phyloP scores from a whole-genome alignment of 2,113 vertebrate genomes.

The Myrmecophaga tridactyla region DNA sequence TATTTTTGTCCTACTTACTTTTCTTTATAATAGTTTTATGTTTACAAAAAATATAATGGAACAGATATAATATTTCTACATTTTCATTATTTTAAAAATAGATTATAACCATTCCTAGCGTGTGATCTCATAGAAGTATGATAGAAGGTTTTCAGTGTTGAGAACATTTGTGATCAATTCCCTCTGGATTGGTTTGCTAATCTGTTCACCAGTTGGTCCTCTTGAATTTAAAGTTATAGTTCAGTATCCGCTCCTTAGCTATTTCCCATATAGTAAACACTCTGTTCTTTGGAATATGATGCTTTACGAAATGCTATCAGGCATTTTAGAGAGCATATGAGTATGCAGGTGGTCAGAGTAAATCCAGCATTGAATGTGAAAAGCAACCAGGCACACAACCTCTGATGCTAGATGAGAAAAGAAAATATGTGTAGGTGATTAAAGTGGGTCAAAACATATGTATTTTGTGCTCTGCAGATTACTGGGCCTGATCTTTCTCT shows the following conservation, averaged over 20 bases:
- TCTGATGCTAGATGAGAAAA: neutral
- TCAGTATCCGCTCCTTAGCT: neutral
- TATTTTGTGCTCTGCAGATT: neutral
- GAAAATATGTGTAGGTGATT: neutral
- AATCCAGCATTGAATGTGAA: neutral
- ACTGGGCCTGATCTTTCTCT: neutral
- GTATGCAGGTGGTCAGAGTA: neutral
- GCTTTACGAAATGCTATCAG: neutral
- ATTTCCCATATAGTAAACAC: neutral
- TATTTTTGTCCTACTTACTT: neutral
- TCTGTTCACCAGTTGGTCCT: neutral
- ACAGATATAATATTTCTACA: neutral
- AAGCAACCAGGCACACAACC: neutral
- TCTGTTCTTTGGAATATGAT: neutral
- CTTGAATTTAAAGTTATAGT: neutral
- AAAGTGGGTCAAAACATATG: neutral
- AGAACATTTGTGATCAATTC: neutral
- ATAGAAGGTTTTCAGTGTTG: neutral
- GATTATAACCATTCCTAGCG: neutral
- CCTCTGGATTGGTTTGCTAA: neutral
- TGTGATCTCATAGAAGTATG: neutral
- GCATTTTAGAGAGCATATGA: neutral
- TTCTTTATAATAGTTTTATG: neutral
- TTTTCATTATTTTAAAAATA: neutral
- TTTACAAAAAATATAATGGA: neutral